phyloP scores from a whole-genome alignment of 2,113 vertebrate genomes.

The Centropristis striata region DNA sequence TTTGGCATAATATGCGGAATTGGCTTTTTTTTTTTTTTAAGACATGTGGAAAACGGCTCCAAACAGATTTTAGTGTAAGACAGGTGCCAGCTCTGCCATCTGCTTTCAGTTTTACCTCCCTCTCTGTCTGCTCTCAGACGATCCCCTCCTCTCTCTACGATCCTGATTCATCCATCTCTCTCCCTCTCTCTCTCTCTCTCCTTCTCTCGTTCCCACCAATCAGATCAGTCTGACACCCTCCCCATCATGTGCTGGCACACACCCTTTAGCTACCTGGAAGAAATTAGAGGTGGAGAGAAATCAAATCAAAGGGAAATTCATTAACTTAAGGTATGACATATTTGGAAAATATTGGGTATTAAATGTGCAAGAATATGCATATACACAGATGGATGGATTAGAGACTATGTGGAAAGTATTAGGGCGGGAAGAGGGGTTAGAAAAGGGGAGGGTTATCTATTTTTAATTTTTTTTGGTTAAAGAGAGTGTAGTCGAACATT shows the following conservation, averaged over 20 bases:
- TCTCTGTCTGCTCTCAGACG: constrained; percentile 68
- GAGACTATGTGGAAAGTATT: constrained; percentile 2
- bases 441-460: neutral
- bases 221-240: constrained; percentile 28
- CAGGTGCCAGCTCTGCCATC: constrained; percentile 88
- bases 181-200: constrained; percentile 4
- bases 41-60: constrained; percentile 88
- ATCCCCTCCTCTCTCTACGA: constrained; percentile 50
- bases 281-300: constrained; percentile 40
- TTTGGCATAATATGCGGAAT: constrained; percentile 78
- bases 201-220: neutral
- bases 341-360: constrained; percentile 34
- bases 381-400: neutral
- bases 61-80: constrained; percentile 86
- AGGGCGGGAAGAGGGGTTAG: neutral
- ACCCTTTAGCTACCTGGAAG: constrained; percentile 65
- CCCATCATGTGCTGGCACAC: constrained; percentile 49
- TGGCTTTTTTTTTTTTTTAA: constrained; percentile 73
- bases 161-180: constrained; percentile 58
- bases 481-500: neutral
- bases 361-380: constrained; percentile 14
- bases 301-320: constrained; percentile 47
- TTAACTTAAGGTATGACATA: constrained; percentile 28
- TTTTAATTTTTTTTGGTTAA: neutral
- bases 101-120: constrained; percentile 87